Evolutionary conservation across 2,888 invertebrate genomes (phyloP).

Genomic region (Tetragonisca angustula): DNA sequence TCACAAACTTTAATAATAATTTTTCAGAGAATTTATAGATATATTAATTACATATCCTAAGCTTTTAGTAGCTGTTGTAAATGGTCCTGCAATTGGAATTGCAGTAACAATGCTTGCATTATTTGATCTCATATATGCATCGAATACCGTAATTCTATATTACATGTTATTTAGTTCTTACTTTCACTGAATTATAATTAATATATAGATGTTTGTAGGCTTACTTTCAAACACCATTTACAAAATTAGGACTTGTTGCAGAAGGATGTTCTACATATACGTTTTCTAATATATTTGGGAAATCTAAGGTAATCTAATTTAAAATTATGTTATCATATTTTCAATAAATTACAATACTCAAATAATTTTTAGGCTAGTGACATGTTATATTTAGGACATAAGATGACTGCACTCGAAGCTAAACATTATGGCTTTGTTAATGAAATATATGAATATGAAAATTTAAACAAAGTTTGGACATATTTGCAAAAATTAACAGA

Average conservation of each 20-base stretch:
- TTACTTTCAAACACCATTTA: constrained; percentile 95
- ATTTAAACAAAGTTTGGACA: constrained; percentile 85
- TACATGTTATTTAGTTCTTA: background rate
- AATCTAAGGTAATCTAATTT: constrained; percentile 87
- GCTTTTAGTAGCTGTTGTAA: constrained; percentile 93
- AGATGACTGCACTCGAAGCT: constrained; percentile 92
- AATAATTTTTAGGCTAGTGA: constrained; percentile 85
- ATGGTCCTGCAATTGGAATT: constrained; percentile 98
- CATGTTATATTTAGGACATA: constrained; percentile 89
- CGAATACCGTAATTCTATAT: constrained; percentile 87
- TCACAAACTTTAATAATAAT: constrained; percentile 1
- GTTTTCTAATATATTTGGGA: constrained; percentile 94
- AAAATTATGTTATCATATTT: background rate
- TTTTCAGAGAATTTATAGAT: constrained; percentile 88
- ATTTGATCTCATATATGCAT: constrained; percentile 95
- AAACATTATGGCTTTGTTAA: constrained; percentile 91
- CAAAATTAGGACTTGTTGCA: constrained; percentile 92
- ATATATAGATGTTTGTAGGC: constrained; percentile 86
- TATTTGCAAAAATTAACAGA: constrained; percentile 65
- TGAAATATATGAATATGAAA: constrained; percentile 88
- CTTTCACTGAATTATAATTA: background rate
- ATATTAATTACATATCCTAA: constrained; percentile 95
- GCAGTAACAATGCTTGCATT: constrained; percentile 93
- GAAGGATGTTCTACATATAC: constrained; percentile 95
- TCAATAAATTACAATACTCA: background rate